These are phyloP conservation scores for Zaprionus ornatus DNA, from an alignment of 1,140 invertebrate genomes.

Conservation along the genomic window DNA sequence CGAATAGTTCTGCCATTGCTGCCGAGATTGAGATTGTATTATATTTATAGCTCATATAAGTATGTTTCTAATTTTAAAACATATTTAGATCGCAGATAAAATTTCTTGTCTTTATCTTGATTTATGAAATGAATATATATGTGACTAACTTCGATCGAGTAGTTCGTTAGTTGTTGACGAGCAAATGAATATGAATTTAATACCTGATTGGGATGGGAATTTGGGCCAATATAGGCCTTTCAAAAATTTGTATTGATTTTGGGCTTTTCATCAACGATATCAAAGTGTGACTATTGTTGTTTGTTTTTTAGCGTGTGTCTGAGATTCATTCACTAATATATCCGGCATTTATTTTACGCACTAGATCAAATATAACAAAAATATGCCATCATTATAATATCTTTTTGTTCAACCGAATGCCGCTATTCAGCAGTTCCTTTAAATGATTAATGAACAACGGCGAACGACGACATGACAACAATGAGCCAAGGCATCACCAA, in stretches of 20 bases:
- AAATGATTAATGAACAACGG: slow-evolving; percentile 70
- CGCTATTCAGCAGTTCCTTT: slow-evolving; percentile 60
- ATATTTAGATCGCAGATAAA: background rate
- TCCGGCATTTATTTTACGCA: slow-evolving; percentile 74
- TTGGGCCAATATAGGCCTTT: slow-evolving; percentile 5
- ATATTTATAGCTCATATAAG: background rate
- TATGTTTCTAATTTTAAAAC: background rate
- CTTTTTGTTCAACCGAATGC: slow-evolving; percentile 53
- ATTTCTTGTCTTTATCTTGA: background rate
- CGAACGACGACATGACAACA: slow-evolving; percentile 45
- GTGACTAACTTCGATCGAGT: background rate
- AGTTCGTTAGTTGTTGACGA: background rate
- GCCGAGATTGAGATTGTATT: slow-evolving; percentile 14
- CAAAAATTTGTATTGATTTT: background rate
- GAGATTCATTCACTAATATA: slow-evolving; percentile 44
- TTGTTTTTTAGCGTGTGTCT: slow-evolving; percentile 20
- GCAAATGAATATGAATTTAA: background rate
- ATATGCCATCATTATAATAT: slow-evolving; percentile 63
- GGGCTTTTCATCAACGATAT: background rate
- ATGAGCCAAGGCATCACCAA: slow-evolving; percentile 16
- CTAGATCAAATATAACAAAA: slow-evolving; percentile 49
- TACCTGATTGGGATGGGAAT: background rate
- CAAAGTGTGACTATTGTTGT: slow-evolving; percentile 22
- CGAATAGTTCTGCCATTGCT: background rate
- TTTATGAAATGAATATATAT: background rate